Evolutionary conservation across 2,797 vertebrate genomes (phyloP).

Genomic region (Artibeus lituratus): DNA sequence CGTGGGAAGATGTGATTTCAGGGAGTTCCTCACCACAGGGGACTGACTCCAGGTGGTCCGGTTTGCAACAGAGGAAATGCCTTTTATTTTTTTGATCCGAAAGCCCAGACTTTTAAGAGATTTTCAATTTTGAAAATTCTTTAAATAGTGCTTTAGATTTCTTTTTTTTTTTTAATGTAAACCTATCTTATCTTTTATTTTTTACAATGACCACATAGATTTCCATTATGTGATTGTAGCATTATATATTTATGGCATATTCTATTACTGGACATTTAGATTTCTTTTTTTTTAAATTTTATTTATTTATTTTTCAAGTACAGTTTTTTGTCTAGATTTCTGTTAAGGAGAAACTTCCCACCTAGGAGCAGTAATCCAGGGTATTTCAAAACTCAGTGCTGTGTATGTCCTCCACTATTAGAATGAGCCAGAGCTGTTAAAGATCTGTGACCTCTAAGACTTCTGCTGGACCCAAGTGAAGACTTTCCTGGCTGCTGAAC

Average conservation of each 20-base stretch:
- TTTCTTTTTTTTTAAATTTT: too few relatives aligned
- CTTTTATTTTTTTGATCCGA: conserved; percentile 77
- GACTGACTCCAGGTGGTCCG: conserved; percentile 81
- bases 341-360: background rate
- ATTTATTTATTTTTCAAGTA: too few relatives aligned
- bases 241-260: too few relatives aligned
- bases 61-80: conserved; percentile 81
- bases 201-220: too few relatives aligned
- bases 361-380: background rate
- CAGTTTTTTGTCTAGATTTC: too few relatives aligned
- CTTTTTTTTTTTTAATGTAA: too few relatives aligned
- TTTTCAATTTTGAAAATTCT: conserved; percentile 80
- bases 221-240: too few relatives aligned
- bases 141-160: too few relatives aligned
- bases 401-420: background rate
- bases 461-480: background rate
- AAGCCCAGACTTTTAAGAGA: conserved; percentile 76
- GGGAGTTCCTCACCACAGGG: conserved; percentile 82
- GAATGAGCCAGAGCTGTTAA: background rate
- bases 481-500: background rate
- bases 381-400: background rate
- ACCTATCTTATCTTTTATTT: too few relatives aligned
- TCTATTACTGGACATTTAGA: too few relatives aligned
- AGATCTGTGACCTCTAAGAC: background rate
- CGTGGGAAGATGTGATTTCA: conserved; percentile 78